A percentile compares a stretch with the other conserved stretches of the same genome.
These are phyloP conservation scores for Neotoma lepida DNA, from an alignment of 2,113 vertebrate species.

Conservation along the genomic window DNA sequence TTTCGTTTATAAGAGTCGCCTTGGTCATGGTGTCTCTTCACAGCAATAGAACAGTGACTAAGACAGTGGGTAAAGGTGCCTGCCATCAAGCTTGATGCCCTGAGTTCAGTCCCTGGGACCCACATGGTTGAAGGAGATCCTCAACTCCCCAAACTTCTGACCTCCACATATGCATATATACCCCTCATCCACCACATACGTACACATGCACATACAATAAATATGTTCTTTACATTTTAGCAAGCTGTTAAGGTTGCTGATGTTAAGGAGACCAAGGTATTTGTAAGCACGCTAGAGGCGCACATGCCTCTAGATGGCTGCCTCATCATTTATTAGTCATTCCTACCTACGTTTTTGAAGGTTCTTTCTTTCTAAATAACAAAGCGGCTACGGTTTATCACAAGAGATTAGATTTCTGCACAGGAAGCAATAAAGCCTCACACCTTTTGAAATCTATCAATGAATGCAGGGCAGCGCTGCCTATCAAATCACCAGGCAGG, in stretches of 20 bases:
- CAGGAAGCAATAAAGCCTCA: background rate
- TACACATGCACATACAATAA: background rate
- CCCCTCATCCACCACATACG: too few species aligned
- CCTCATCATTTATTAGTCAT: background rate
- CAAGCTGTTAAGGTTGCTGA: background rate
- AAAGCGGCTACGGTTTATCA: background rate
- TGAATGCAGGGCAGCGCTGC: background rate
- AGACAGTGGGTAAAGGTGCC: background rate
- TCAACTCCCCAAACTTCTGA: background rate
- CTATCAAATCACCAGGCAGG: background rate
- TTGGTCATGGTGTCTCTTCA: background rate
- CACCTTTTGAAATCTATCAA: background rate
- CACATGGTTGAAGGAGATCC: background rate
- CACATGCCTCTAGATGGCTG: background rate
- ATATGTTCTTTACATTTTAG: background rate
- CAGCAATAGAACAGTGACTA: background rate
- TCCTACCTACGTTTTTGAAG: background rate
- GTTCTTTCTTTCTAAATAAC: conserved; percentile 1
- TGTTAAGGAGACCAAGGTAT: background rate
- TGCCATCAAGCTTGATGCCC: background rate
- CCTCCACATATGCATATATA: background rate
- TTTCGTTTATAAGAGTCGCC: background rate
- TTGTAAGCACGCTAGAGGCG: background rate
- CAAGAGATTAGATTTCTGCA: background rate
- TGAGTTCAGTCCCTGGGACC: background rate